Percentiles rank a stretch among this genome's conserved stretches.
These are phyloP conservation scores for Poliocrania exsul DNA, from an alignment of 2,797 vertebrate genomes.

Conservation along the genomic window DNA sequence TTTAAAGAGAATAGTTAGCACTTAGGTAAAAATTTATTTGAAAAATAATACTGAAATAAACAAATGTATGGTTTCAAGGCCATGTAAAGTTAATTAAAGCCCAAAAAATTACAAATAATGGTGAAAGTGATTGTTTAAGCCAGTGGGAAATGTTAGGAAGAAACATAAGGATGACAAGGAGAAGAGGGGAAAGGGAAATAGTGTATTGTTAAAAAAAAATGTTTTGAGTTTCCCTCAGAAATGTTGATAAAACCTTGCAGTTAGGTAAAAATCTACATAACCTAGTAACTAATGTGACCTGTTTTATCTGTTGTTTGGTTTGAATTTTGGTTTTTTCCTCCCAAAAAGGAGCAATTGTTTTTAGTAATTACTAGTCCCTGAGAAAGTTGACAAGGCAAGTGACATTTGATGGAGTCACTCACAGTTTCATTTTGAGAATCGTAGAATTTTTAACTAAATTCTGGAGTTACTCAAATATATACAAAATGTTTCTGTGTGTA, in stretches of 20 bases:
- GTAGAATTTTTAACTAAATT: not conserved
- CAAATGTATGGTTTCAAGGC: not conserved
- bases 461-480: not conserved
- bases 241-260: not conserved
- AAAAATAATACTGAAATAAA: not conserved
- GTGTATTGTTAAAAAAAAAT: not conserved
- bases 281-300: not conserved
- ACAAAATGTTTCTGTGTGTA: not conserved
- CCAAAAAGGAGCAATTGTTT: not conserved
- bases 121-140: not conserved
- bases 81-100: not conserved
- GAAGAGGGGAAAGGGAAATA: not conserved
- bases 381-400: not conserved
- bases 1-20: not conserved
- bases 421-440: not conserved
- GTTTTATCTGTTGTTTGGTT: not conserved
- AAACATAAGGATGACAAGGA: not conserved
- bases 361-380: not conserved
- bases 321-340: not conserved
- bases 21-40: not conserved
- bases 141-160: not conserved
- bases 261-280: not conserved
- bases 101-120: not conserved
- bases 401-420: not conserved
- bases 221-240: not conserved